A percentile compares a stretch with the other conserved stretches of the same genome.
Evolutionary conservation across 2,888 invertebrate species (phyloP).

Genomic region (Chrysodeixis includens): DNA sequence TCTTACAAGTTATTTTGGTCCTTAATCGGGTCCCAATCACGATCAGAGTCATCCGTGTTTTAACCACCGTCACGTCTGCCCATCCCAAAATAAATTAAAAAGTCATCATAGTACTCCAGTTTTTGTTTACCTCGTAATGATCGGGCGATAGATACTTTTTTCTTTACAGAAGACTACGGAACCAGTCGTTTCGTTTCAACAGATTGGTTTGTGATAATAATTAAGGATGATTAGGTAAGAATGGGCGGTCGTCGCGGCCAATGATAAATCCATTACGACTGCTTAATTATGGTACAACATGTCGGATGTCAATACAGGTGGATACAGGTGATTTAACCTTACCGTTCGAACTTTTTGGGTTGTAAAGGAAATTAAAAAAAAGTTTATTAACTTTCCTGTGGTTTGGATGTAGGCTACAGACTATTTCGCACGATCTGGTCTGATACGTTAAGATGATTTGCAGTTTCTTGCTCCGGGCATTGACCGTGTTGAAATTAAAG

Average conservation of each 20-base stretch:
- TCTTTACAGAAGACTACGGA: neutral
- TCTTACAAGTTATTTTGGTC: constrained; percentile 33
- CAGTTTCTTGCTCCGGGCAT: neutral
- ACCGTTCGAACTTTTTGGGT: neutral
- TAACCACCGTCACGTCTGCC: constrained; percentile 61
- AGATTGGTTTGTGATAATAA: constrained; percentile 50
- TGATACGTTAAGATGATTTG: neutral
- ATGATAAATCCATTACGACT: constrained; percentile 54
- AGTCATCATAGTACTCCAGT: constrained; percentile 71
- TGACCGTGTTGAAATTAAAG: neutral
- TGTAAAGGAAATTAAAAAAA: neutral
- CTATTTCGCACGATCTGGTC: neutral
- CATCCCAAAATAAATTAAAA: constrained; percentile 83
- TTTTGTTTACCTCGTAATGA: constrained; percentile 67
- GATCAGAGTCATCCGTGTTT: constrained; percentile 67
- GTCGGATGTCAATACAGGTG: constrained; percentile 6
- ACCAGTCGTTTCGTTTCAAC: constrained; percentile 32
- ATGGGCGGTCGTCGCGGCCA: constrained; percentile 42
- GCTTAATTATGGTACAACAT: constrained; percentile 26
- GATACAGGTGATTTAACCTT: constrained; percentile 2
- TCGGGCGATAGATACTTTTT: constrained; percentile 51
- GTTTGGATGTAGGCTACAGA: too few relatives aligned
- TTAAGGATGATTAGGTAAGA: constrained; percentile 49
- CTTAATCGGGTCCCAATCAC: constrained; percentile 42
- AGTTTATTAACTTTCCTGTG: neutral